Percentiles rank a stretch among this genome's conserved stretches.
Evolutionary conservation across 2,888 invertebrate genomes (phyloP).

Genomic region (Melanargia galathea): DNA sequence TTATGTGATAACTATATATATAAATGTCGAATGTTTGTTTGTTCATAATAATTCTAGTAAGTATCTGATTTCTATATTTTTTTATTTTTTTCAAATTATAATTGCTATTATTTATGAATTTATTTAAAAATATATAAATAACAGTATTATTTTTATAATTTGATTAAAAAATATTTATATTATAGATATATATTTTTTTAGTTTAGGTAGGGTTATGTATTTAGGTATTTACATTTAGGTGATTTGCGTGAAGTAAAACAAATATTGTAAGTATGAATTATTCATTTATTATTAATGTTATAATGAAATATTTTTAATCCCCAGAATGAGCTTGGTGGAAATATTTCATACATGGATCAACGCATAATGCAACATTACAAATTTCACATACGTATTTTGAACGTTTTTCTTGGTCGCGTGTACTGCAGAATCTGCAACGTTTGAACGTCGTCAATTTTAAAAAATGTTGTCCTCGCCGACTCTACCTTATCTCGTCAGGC

Average conservation of each 20-base stretch:
- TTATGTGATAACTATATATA: slow-evolving; percentile 13
- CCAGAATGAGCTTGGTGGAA: slow-evolving; percentile 14
- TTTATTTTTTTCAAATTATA: no score
- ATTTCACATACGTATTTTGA: slow-evolving; percentile 28
- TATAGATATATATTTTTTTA: no score
- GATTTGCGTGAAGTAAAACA: slow-evolving; percentile 16
- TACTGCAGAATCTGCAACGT: slow-evolving; percentile 29
- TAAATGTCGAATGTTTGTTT: slow-evolving; percentile 16
- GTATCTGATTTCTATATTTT: slow-evolving; percentile 5
- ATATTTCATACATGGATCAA: slow-evolving; percentile 16
- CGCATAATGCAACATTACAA: slow-evolving; percentile 28
- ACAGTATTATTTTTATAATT: no score
- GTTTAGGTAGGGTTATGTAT: no score
- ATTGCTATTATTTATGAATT: no score
- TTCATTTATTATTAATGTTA: slow-evolving; percentile 9
- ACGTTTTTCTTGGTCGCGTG: slow-evolving; percentile 25
- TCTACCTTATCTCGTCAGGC: slow-evolving; percentile 35
- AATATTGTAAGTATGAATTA: slow-evolving; percentile 14
- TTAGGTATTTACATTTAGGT: no score
- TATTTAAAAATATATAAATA: no score
- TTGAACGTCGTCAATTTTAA: slow-evolving; percentile 21
- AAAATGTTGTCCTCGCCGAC: slow-evolving; percentile 18
- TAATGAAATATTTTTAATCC: no score
- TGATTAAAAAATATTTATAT: no score
- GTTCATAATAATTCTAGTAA: not conserved